Evolutionary conservation across 2,113 vertebrate genomes (phyloP).

Genomic region (Chascanopsetta lugubris): DNA sequence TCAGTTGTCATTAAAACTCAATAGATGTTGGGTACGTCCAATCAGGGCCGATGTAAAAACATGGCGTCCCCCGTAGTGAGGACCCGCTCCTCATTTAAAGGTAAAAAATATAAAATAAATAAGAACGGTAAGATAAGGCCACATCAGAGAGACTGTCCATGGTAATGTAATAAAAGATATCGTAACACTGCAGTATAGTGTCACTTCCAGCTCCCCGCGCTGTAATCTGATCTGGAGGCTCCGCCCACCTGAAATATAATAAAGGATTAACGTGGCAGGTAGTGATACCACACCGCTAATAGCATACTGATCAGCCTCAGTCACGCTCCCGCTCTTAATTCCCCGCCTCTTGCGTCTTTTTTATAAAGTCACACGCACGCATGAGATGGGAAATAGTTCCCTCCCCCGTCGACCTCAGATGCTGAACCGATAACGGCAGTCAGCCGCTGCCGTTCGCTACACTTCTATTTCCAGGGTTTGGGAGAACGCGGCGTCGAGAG

Average conservation of each 20-base stretch:
- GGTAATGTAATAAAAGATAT: background rate
- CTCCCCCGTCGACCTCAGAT: background rate
- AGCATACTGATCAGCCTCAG: background rate
- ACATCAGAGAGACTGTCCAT: background rate
- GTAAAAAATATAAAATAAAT: no score
- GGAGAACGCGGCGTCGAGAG: background rate
- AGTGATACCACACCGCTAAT: slow-evolving; percentile 2
- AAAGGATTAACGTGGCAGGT: background rate
- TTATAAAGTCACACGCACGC: background rate
- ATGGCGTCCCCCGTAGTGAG: no score
- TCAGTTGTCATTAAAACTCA: no score
- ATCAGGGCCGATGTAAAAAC: background rate
- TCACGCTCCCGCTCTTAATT: slow-evolving; percentile 2
- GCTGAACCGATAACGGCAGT: background rate
- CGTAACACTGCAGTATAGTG: background rate
- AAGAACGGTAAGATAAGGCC: no score
- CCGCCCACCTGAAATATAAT: slow-evolving; percentile 3
- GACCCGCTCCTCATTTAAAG: no score
- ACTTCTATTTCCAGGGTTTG: background rate
- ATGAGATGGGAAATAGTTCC: background rate
- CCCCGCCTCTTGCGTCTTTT: background rate
- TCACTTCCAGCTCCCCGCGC: background rate
- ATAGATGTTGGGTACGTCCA: no score
- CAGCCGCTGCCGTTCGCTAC: background rate
- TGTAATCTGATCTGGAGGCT: slow-evolving; percentile 12